Evolutionary conservation across 2,888 invertebrate genomes (phyloP), one percentile per base, ranked within the genome.

Genomic region (Acleris holmiana): DNA sequence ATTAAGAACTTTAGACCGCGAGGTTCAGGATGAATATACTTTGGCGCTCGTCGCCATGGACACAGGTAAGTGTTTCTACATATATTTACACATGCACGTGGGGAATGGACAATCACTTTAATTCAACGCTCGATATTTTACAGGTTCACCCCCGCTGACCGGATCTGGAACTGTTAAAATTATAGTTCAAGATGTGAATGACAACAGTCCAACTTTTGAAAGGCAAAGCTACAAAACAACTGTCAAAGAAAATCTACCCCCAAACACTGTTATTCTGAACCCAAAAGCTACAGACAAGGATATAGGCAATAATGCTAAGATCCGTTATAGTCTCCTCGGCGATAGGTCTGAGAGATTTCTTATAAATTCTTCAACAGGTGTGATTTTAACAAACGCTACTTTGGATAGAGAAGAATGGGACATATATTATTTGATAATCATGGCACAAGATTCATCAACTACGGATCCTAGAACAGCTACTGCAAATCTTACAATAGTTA

Each of bases 151-250:
- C 18, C 97, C 98, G 2, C 91, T 98, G 63, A 98, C 98, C 2
- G 98, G 99, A 55, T 97, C 98, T 4, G 98, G 98, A 46, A 96
- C 97, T 55, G 96, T 99, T 1, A 95, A 95, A 77, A 96, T 99
- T 66, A 93, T 97, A 60, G 98, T 99, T 10, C 96, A 98, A 88
- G 99, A 99, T 85, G 96, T 98, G 64, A 99, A 99, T 85, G 99
- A 99, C 83, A 98, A 98, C 84, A 95, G 95, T 72, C 99, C 99
- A 0, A 95, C 96, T 75, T 99, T 99, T 84, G 95, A 95, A 75
- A 93, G 96, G 60, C 96, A 96, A 79, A 95, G 95, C 61, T 98
- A 98, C 82, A 94, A 94, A 72, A 96, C 96, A 0, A 93, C 90
- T 55, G 95, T 99, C 0, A 93, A 94, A 71, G 99, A 99, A 93